Base-by-base conservation (phyloP, 2,797 vertebrate genomes). In the Falco biarmicus region DNA sequence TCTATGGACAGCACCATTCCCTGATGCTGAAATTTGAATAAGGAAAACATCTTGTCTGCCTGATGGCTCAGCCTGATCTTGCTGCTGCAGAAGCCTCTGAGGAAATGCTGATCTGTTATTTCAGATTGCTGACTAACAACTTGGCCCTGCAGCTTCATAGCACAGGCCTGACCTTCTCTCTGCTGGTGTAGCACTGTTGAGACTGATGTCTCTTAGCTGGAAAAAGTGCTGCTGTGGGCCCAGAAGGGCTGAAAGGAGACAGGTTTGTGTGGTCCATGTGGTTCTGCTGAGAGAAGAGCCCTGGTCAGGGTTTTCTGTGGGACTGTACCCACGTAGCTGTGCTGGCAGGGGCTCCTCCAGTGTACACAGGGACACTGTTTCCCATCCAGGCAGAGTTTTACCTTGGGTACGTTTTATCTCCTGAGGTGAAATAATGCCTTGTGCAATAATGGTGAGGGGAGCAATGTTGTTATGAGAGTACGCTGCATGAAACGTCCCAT, bases 311-410 rank as follows among this genome's bases (percentile, higher is more conserved):
- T 87, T 3, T 6, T 59, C 69, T 48, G 39, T 0, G 0, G 21
- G 34, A n/a, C 84, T 86, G 37, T 66, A 37, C 43, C 37, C 19
- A 12, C 0, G 0, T 6, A 13, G 50, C 63, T 1, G 2, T 69
- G 31, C 56, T 75, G 43, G 39, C 19, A 50, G 29, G 11, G 45
- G 29, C 41, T 78, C 20, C 57, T 64, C 25, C 82, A 20, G 50
- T 3, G 1, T 18, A 25, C 3, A 2, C 21, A 41, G 28, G 21
- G n/a, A n/a, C 69, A 56, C 34, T 0, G 0, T 53, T 20, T 37
- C n/a, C n/a, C 1, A 5, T 16, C 41, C n/a, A 21, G 61, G 25
- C 63, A n/a, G 37, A 48, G 47, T 43, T 87, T 82, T 31, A 24
- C 41, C 34, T 53, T 0, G 0, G 18, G 26, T 54, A 5, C 0